Percentiles rank a stretch among this genome's conserved stretches.
Evolutionary conservation across 2,888 invertebrate genomes (phyloP).

Genomic region (Diabrotica balteata): DNA sequence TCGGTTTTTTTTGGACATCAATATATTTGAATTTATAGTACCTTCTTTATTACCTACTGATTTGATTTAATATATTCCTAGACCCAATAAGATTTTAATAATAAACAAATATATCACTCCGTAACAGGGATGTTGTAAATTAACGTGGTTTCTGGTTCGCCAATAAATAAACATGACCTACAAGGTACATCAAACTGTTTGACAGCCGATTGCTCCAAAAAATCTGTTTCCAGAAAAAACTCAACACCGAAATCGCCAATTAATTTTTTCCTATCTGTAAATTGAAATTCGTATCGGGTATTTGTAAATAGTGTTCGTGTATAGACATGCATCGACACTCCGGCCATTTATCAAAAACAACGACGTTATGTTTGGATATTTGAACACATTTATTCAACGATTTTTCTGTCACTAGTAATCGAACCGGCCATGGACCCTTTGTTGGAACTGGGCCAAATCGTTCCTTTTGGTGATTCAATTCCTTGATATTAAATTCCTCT

Average conservation of each 20-base stretch:
- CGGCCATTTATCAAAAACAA: constrained; percentile 42
- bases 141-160: not conserved
- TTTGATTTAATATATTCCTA: too few species aligned
- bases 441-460: constrained; percentile 3
- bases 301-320: constrained; percentile 34
- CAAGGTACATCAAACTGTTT: constrained; percentile 14
- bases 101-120: too few species aligned
- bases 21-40: too few species aligned
- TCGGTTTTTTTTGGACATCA: too few species aligned
- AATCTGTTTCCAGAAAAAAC: constrained; percentile 11
- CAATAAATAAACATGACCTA: constrained; percentile 16
- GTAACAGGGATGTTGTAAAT: not conserved
- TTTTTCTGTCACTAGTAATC: constrained; percentile 44
- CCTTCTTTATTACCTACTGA: too few species aligned
- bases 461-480: constrained; percentile 7
- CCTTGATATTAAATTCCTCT: too few species aligned
- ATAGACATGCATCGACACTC: constrained; percentile 30
- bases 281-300: constrained; percentile 37
- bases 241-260: constrained; percentile 29
- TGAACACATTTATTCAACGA: constrained; percentile 40
- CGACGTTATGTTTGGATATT: constrained; percentile 39
- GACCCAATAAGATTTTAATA: too few species aligned
- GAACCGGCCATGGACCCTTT: constrained; percentile 29
- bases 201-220: constrained; percentile 21
- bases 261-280: constrained; percentile 38